phyloP scores from a whole-genome alignment of 1,140 invertebrate species.

The Melipona quadrifasciata region DNA sequence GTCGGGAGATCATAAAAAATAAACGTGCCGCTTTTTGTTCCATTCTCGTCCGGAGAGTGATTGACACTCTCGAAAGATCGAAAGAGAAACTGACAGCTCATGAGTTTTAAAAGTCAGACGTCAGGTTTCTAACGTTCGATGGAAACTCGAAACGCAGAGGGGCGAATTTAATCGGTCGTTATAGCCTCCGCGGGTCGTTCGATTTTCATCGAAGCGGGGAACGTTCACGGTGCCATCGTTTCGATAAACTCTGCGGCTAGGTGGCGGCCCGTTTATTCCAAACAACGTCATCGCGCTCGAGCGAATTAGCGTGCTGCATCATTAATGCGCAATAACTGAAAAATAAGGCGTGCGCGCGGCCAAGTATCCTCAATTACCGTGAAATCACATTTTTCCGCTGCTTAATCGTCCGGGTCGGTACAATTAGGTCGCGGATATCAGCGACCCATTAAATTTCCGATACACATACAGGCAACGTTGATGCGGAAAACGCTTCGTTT shows the following conservation, averaged over 20 bases:
- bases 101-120: neutral
- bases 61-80: neutral
- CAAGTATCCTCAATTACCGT: constrained; percentile 53
- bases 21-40: neutral
- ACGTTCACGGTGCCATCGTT: neutral
- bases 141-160: neutral
- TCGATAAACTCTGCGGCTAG: neutral
- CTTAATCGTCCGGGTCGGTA: constrained; percentile 48
- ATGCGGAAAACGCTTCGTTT: constrained; percentile 57
- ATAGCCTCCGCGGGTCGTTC: neutral
- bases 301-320: constrained; percentile 8
- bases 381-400: constrained; percentile 61
- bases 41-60: neutral
- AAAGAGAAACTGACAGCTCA: neutral
- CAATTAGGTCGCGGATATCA: constrained; percentile 58
- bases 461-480: constrained; percentile 52
- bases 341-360: constrained; percentile 20
- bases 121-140: neutral
- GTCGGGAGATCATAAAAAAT: neutral
- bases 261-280: neutral
- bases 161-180: neutral
- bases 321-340: constrained; percentile 25
- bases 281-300: constrained; percentile 13
- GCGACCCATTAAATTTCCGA: constrained; percentile 65
- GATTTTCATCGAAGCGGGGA: neutral